phyloP scores from a whole-genome alignment of 2,888 invertebrate species.

The Xestoiulus laeticollis region DNA sequence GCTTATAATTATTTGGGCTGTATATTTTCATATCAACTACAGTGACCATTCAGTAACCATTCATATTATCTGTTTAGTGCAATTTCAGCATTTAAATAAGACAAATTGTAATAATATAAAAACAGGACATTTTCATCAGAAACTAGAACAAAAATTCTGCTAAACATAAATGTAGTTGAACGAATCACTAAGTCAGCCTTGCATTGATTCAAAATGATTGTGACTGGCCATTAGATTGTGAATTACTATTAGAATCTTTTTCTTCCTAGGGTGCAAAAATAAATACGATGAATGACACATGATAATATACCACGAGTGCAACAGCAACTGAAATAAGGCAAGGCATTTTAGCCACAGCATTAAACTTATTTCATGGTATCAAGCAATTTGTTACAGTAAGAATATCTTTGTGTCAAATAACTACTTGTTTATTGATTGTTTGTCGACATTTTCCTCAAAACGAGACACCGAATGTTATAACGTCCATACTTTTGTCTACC shows the following conservation, averaged over 20 bases:
- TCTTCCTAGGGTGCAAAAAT: neutral
- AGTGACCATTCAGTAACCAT: neutral
- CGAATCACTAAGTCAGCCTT: neutral
- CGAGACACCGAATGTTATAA: neutral
- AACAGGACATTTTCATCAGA: neutral
- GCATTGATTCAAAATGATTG: neutral
- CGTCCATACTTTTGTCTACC: neutral
- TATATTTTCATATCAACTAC: neutral
- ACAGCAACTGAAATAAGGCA: constrained; percentile 27
- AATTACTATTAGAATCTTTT: neutral
- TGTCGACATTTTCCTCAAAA: neutral
- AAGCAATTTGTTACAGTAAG: neutral
- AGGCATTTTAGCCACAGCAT: neutral
- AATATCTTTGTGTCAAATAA: neutral
- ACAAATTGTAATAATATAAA: neutral
- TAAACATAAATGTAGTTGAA: neutral
- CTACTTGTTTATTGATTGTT: neutral
- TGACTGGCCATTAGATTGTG: neutral
- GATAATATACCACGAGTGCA: neutral
- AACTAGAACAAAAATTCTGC: neutral
- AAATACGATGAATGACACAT: neutral
- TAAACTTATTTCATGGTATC: neutral
- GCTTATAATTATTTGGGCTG: neutral
- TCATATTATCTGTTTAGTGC: neutral
- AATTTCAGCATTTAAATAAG: neutral